Evolutionary conservation across 2,797 vertebrate species (phyloP).

Genomic region (Gypaetus barbatus): DNA sequence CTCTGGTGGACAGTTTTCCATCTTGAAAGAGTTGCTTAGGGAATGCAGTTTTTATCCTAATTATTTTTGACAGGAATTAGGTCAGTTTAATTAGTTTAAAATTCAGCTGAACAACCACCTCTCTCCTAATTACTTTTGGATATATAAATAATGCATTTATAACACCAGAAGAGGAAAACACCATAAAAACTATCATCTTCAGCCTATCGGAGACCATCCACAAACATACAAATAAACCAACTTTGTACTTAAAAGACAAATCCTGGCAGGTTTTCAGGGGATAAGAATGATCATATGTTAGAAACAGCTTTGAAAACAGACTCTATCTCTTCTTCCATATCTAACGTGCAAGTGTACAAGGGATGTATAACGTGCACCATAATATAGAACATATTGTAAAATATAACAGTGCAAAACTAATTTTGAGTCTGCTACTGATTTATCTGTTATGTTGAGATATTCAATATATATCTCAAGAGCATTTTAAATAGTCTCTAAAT

Average conservation of each 20-base stretch:
- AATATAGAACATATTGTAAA: background rate
- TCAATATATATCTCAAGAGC: background rate
- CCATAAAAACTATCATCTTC: background rate
- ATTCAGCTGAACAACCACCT: conserved; percentile 51
- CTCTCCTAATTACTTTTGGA: conserved; percentile 48
- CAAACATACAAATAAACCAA: background rate
- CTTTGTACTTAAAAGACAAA: background rate
- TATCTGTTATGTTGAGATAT: background rate
- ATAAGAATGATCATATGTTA: background rate
- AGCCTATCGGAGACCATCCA: background rate
- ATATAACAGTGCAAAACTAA: background rate
- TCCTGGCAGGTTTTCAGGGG: background rate
- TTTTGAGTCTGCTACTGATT: conserved; percentile 19
- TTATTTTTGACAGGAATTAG: conserved; percentile 59
- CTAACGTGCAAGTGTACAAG: background rate
- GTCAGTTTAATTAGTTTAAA: conserved; percentile 62
- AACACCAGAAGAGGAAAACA: background rate
- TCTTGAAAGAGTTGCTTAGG: background rate
- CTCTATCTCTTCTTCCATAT: background rate
- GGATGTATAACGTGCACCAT: background rate
- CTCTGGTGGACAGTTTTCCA: background rate
- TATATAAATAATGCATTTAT: conserved; percentile 19
- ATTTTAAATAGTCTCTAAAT: conserved; percentile 37
- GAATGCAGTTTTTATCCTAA: conserved; percentile 34
- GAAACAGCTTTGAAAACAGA: conserved; percentile 1